phyloP scores from a whole-genome alignment of 2,113 vertebrate genomes.

The Seriola dumerili region DNA sequence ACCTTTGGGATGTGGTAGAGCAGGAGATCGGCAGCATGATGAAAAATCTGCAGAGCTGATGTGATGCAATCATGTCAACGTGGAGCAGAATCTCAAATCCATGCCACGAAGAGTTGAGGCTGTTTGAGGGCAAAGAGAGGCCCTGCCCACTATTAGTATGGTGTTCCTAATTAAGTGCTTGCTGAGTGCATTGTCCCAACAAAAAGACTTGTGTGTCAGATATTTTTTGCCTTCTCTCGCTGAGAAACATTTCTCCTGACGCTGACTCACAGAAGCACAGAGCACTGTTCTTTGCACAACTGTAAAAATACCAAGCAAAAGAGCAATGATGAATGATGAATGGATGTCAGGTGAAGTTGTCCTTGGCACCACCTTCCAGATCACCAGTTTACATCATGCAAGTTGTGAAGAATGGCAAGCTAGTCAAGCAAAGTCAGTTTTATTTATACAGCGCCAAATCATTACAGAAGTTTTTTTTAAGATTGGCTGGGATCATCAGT shows the following conservation, averaged over 20 bases:
- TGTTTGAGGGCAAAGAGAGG: background rate
- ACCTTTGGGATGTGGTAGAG: too few species aligned
- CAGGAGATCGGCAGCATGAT: too few species aligned
- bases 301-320: background rate
- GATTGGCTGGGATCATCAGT: background rate
- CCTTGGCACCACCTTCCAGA: background rate
- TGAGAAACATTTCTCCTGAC: background rate
- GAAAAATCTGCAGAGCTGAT: too few species aligned
- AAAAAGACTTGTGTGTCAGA: background rate
- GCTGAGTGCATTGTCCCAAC: background rate
- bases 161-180: background rate
- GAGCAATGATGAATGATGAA: background rate
- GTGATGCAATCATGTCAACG: constrained; percentile 2
- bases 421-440: background rate
- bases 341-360: background rate
- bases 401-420: background rate
- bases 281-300: background rate
- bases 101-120: background rate
- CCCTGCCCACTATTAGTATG: background rate
- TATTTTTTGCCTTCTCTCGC: background rate
- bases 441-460: too few species aligned
- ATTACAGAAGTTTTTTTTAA: background rate
- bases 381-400: background rate
- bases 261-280: background rate
- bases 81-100: background rate